phyloP scores from a whole-genome alignment of 1,140 invertebrate genomes.

The Eulimnadia texana region DNA sequence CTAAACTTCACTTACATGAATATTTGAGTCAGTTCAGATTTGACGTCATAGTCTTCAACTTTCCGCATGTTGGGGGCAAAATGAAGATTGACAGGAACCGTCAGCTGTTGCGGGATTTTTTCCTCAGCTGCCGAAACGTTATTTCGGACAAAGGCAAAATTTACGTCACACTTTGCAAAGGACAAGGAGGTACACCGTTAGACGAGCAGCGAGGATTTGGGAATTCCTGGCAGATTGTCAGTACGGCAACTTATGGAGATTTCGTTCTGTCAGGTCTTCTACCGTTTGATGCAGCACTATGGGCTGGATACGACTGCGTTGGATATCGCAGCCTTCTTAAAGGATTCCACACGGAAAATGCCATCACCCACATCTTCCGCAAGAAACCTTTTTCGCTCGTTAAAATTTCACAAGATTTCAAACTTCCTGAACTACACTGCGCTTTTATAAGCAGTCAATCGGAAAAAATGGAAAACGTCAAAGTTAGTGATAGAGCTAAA shows the following conservation, averaged over 20 bases:
- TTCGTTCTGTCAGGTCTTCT: slow-evolving; percentile 33
- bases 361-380: slow-evolving; percentile 35
- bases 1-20: slow-evolving; percentile 26
- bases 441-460: background rate
- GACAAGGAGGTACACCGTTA: slow-evolving; percentile 42
- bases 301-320: slow-evolving; percentile 31
- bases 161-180: slow-evolving; percentile 40
- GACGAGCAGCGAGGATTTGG: slow-evolving; percentile 38
- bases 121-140: slow-evolving; percentile 31
- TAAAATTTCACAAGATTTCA: background rate
- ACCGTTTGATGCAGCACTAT: slow-evolving; percentile 30
- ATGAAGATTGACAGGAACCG: slow-evolving; percentile 45
- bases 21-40: slow-evolving; percentile 27
- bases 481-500: too few relatives aligned
- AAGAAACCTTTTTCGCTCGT: slow-evolving; percentile 3
- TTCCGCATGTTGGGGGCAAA: slow-evolving; percentile 47
- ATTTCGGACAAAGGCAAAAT: slow-evolving; percentile 31
- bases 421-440: background rate
- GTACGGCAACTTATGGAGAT: slow-evolving; percentile 40
- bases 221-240: slow-evolving; percentile 46
- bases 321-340: slow-evolving; percentile 41
- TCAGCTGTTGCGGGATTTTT: slow-evolving; percentile 37
- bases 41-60: slow-evolving; percentile 43
- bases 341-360: slow-evolving; percentile 35
- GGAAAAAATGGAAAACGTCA: too few relatives aligned